These are phyloP conservation scores for Eulithis prunata DNA, from an alignment of 2,888 invertebrate species.

Conservation along the genomic window DNA sequence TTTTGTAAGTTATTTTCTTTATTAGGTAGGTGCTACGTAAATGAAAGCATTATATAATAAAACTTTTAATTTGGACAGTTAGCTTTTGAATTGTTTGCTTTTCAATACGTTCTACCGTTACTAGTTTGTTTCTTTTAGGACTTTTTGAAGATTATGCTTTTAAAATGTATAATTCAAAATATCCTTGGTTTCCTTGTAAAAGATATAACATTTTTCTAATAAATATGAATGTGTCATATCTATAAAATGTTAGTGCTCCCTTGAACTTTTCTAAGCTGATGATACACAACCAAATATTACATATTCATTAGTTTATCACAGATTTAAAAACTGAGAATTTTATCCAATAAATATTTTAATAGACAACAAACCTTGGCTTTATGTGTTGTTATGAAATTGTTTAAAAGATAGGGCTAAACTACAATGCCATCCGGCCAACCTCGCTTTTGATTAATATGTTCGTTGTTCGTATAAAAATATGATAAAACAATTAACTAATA, in stretches of 20 bases:
- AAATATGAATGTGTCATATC: conserved; percentile 10
- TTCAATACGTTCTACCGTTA: no score
- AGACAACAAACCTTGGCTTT: conserved; percentile 55
- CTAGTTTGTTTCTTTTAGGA: no score
- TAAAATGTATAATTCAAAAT: neutral
- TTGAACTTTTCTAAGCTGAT: conserved; percentile 56
- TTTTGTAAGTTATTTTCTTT: no score
- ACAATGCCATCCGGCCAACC: conserved; percentile 38
- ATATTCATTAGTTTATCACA: conserved; percentile 48
- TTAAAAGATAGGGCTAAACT: conserved; percentile 37
- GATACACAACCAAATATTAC: conserved; percentile 43
- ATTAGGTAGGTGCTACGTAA: no score
- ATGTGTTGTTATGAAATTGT: conserved; percentile 51
- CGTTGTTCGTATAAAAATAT: conserved; percentile 20
- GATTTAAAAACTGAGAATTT: conserved; percentile 45
- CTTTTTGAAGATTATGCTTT: no score
- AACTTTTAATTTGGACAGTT: no score
- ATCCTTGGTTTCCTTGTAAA: conserved; percentile 8
- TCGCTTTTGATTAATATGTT: conserved; percentile 43
- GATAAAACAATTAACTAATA: conserved; percentile 18
- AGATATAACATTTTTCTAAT: neutral
- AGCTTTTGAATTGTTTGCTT: no score
- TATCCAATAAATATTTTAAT: conserved; percentile 49
- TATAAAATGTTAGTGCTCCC: conserved; percentile 44
- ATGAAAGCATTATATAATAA: no score